Evolutionary conservation across 1,140 invertebrate species (phyloP).

Genomic region (Caenorhabditis brenneri): DNA sequence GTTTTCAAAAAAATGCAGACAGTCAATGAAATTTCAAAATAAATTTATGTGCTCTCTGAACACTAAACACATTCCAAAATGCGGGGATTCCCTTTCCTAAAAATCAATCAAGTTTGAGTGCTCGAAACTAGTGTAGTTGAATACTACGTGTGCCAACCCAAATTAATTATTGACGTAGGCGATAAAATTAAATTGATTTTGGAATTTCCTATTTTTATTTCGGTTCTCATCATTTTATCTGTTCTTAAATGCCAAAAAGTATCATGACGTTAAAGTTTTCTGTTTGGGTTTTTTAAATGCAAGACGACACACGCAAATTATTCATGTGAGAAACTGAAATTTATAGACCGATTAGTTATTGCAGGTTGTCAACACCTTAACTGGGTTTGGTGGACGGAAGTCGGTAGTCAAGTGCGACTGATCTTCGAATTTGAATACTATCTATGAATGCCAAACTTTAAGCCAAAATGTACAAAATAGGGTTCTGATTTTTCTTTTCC

Average conservation of each 20-base stretch:
- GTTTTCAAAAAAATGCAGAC: too few species aligned
- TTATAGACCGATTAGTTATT: neutral
- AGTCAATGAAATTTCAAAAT: neutral
- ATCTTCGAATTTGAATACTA: neutral
- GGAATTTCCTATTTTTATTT: neutral
- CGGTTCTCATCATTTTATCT: neutral
- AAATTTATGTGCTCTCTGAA: neutral
- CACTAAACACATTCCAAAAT: too few species aligned
- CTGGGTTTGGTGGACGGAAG: constrained; percentile 5
- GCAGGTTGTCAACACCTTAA: constrained; percentile 18
- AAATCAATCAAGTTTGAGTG: neutral
- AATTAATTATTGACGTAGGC: constrained; percentile 22
- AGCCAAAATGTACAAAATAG: constrained; percentile 13
- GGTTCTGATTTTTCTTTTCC: neutral
- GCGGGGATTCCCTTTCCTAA: neutral
- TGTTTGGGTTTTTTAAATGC: neutral
- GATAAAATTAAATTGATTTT: neutral
- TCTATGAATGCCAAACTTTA: neutral
- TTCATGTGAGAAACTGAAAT: neutral
- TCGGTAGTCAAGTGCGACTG: constrained; percentile 26
- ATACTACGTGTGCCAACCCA: neutral
- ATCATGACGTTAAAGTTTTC: neutral
- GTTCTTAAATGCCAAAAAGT: neutral
- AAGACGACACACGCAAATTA: neutral
- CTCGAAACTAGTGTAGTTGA: neutral